Base-by-base conservation (phyloP, 1,140 invertebrate genomes). In the Pseudobourletiella spinata region DNA sequence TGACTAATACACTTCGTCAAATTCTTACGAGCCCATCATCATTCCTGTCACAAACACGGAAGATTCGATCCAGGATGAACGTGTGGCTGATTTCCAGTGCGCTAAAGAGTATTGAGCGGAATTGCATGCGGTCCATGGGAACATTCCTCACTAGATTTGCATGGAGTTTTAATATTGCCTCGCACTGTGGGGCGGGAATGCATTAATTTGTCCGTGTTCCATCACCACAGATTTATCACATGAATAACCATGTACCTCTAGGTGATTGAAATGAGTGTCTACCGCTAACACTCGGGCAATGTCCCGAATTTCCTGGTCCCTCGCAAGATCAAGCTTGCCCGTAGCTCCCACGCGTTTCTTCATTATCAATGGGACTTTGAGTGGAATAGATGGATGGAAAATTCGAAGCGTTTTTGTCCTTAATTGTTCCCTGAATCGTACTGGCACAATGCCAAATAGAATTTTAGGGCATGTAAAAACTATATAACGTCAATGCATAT, bases 41-140 rank as follows among this genome's bases (percentile, higher is more conserved):
- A 2, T 86, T 84, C 61, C 82, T 80, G 74, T 94, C 91, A 84
- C 91, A 93, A 26, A 86, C 84, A 61, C 84, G 83, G 76, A 90
- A 94, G 61, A 93, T 84, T 63, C 90, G 79, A 65, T 95, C 91
- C 73, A 93, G 84, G 15, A 95, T 75, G 14, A 86, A 81, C 71
- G 92, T 89, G 74, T 94, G 89, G 0, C 89, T 91, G 28, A 93
- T 84, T 69, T 89, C 84, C 71, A 95, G 92, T 0, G 85, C 87
- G 65, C 86, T 87, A 74, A 92, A 87, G 63, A 95, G 76, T 8
- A 93, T 78, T 68, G 94, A 89, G 1, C 89, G 79, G 73, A 95
- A 93, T 42, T 86, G 84, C 15, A 78, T 81, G 51, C 89, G 81
- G 71, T 91, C 88, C 61, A 94, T 14, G 2, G 52, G 52, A 18